Percentiles rank a stretch among this genome's conserved stretches.
phyloP scores from a whole-genome alignment of 1,140 invertebrate species.

The Diorhabda sublineata region DNA sequence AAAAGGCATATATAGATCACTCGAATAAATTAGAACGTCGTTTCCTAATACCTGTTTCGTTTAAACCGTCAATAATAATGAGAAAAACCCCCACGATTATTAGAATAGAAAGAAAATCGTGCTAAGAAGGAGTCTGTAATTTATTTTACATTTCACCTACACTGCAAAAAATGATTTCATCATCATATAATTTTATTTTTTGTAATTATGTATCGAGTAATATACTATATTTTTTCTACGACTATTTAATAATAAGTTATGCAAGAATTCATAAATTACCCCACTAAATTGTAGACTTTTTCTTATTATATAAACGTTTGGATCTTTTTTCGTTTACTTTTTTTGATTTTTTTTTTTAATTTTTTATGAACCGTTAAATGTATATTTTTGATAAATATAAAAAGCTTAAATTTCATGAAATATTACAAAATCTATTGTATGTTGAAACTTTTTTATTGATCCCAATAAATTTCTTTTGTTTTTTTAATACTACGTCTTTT shows the following conservation, averaged over 20 bases:
- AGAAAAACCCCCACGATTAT: no score
- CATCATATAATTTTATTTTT: no score
- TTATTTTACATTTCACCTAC: no score
- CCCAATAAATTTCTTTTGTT: constrained; percentile 17
- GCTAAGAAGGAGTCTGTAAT: no score
- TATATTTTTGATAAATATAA: constrained; percentile 19
- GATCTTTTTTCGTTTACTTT: not conserved
- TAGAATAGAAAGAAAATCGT: no score
- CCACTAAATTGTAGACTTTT: not conserved
- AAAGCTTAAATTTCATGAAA: constrained; percentile 5
- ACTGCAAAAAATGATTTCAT: no score
- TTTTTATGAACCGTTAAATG: constrained; percentile 1
- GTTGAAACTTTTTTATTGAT: constrained; percentile 16
- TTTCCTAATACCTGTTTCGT: no score
- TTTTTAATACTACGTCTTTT: not conserved
- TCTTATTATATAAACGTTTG: not conserved
- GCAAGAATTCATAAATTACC: not conserved
- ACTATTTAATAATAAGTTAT: not conserved
- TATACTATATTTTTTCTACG: no score
- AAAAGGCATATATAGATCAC: no score
- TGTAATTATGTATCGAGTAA: no score
- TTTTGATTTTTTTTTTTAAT: not conserved
- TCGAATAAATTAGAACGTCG: no score
- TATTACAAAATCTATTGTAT: constrained; percentile 17
- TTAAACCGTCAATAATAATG: no score